Evolutionary conservation across 2,797 vertebrate genomes (phyloP).

Genomic region (Chrosomus eos): DNA sequence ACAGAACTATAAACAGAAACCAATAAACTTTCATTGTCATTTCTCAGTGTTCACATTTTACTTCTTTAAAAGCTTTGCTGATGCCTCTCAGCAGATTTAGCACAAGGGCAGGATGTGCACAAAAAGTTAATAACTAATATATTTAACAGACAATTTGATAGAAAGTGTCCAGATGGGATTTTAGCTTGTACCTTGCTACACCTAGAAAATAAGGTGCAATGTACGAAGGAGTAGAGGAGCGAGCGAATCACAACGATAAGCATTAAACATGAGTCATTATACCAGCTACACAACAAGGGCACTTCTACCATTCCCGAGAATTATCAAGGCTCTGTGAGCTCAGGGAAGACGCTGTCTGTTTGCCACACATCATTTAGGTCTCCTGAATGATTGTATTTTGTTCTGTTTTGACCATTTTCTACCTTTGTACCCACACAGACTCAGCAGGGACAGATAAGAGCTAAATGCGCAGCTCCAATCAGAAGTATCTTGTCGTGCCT

Average conservation of each 20-base stretch:
- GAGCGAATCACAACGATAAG: conserved; percentile 26
- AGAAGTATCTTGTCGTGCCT: conserved; percentile 40
- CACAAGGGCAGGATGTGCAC: conserved; percentile 28
- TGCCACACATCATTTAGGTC: conserved; percentile 51
- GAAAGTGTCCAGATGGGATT: conserved; percentile 37
- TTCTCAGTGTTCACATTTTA: conserved; percentile 21
- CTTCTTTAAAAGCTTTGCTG: conserved; percentile 9
- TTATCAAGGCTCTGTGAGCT: conserved; percentile 34
- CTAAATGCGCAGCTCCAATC: conserved; percentile 48
- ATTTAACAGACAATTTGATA: background rate
- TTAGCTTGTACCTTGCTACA: background rate
- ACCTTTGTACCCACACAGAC: conserved; percentile 45
- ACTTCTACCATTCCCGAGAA: conserved; percentile 44
- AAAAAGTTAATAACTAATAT: conserved; percentile 23
- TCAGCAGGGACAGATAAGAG: conserved; percentile 57
- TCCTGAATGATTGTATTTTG: conserved; percentile 39
- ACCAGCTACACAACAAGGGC: conserved; percentile 45
- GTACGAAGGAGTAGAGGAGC: conserved; percentile 28
- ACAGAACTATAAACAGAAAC: conserved; percentile 42
- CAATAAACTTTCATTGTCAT: conserved; percentile 38
- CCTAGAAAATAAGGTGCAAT: conserved; percentile 13
- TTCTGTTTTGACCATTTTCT: conserved; percentile 23
- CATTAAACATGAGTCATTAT: conserved; percentile 52
- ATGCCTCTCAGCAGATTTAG: conserved; percentile 23
- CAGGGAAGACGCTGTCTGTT: conserved; percentile 40